These are phyloP conservation scores for Antheraea pernyi DNA, from an alignment of 1,140 invertebrate species.

Conservation along the genomic window DNA sequence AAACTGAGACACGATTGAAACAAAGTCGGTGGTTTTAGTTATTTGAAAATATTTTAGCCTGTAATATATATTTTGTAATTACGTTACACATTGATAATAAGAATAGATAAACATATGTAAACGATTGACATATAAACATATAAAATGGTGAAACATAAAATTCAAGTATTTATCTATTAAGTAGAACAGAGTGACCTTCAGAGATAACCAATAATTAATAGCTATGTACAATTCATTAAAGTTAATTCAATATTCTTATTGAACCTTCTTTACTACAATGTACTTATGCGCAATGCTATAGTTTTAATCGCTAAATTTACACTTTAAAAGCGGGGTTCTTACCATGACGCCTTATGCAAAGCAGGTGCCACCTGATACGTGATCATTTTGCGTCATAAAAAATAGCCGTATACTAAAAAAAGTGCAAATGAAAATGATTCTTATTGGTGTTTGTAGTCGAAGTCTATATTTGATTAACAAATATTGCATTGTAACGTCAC, in stretches of 20 bases:
- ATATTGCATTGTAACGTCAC: background rate
- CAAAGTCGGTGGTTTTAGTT: no score
- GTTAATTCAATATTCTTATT: slow-evolving; percentile 64
- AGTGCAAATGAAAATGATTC: background rate
- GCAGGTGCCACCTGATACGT: slow-evolving; percentile 75
- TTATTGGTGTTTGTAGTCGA: background rate
- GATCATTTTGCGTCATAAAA: slow-evolving; percentile 14
- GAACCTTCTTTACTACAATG: slow-evolving; percentile 51
- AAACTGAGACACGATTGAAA: no score
- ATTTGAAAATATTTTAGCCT: background rate
- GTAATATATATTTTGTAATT: background rate
- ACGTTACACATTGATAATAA: background rate
- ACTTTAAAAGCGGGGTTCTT: slow-evolving; percentile 70
- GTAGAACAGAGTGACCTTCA: slow-evolving; percentile 53
- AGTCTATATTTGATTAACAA: background rate
- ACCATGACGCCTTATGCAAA: slow-evolving; percentile 75
- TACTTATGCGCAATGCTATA: slow-evolving; percentile 69
- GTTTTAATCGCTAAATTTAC: slow-evolving; percentile 76
- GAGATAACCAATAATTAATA: slow-evolving; percentile 19
- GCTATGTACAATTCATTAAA: slow-evolving; percentile 11
- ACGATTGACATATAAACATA: background rate
- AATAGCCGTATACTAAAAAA: background rate
- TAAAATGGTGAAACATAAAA: background rate
- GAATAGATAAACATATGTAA: background rate
- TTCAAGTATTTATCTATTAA: background rate